These are phyloP conservation scores for Villa cingulata DNA, from an alignment of 2,888 invertebrate genomes.

Conservation along the genomic window DNA sequence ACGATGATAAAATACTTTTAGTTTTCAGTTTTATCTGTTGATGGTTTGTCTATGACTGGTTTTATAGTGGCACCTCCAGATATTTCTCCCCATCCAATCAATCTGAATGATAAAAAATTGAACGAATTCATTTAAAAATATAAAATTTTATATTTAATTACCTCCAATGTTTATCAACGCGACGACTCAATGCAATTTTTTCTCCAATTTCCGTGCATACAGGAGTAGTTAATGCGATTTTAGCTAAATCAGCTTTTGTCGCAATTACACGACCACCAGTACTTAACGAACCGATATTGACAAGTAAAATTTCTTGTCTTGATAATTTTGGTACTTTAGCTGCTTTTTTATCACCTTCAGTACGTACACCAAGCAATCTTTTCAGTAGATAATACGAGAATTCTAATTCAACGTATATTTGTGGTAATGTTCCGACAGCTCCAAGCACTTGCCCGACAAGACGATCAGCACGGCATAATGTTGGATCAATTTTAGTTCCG, in stretches of 20 bases:
- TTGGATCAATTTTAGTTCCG: conserved; percentile 98
- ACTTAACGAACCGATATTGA: conserved; percentile 97
- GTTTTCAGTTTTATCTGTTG: neutral
- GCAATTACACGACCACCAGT: conserved; percentile 94
- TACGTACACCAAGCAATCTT: conserved; percentile 90
- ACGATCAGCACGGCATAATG: conserved; percentile 94
- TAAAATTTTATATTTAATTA: conserved; percentile 24
- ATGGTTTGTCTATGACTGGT: conserved; percentile 39
- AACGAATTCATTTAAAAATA: neutral
- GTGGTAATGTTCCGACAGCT: conserved; percentile 90
- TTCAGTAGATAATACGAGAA: conserved; percentile 95
- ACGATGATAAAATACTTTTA: no score
- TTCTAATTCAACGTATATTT: conserved; percentile 95
- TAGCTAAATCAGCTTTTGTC: conserved; percentile 91
- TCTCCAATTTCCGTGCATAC: conserved; percentile 98
- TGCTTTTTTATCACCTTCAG: conserved; percentile 97
- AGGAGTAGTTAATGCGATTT: conserved; percentile 91
- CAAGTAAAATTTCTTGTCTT: conserved; percentile 82
- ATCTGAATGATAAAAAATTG: conserved; percentile 41
- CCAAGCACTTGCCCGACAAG: conserved; percentile 96
- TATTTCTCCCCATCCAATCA: conserved; percentile 99
- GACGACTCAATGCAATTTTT: conserved; percentile 96
- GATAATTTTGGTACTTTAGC: conserved; percentile 92
- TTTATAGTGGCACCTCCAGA: conserved; percentile 93
- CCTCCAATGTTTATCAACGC: conserved; percentile 99